Evolutionary conservation across 2,797 vertebrate genomes (phyloP).

Genomic region (Macropus fuliginosus): DNA sequence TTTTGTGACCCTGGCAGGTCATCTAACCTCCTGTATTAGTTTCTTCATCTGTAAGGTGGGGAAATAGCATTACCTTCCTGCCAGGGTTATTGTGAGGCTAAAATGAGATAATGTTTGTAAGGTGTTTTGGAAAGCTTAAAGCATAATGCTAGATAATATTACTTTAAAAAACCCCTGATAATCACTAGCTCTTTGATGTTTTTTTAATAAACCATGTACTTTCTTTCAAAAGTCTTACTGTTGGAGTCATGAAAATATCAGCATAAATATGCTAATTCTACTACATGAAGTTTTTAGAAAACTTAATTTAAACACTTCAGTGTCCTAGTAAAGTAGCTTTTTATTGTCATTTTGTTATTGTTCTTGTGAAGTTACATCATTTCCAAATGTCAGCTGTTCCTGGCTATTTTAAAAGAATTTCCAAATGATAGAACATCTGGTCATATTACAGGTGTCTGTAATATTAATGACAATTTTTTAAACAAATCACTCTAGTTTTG

Average conservation of each 20-base stretch:
- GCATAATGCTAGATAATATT: too few species aligned
- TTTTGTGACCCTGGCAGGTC: neutral
- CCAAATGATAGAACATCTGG: constrained; percentile 13
- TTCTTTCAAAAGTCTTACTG: neutral
- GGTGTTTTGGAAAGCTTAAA: too few species aligned
- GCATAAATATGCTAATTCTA: neutral
- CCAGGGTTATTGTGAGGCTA: too few species aligned
- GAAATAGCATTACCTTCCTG: too few species aligned
- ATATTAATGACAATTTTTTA: neutral
- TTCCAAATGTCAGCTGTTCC: constrained; percentile 10
- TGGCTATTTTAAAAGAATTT: neutral
- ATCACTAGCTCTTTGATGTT: neutral
- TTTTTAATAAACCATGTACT: neutral
- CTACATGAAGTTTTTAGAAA: neutral
- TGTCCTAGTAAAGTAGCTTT: neutral
- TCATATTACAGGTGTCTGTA: neutral
- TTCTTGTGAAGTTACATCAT: neutral
- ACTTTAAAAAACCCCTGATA: too few species aligned
- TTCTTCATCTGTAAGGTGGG: neutral
- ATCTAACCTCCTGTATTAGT: neutral
- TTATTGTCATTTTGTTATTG: neutral
- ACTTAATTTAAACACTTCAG: neutral
- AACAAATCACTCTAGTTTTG: neutral
- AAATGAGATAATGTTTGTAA: too few species aligned
- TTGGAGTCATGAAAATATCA: neutral